Evolutionary conservation across 30 jellyfish, hydroid and myxozoan species (phyloP).

Genomic region (Mastigias papua): DNA sequence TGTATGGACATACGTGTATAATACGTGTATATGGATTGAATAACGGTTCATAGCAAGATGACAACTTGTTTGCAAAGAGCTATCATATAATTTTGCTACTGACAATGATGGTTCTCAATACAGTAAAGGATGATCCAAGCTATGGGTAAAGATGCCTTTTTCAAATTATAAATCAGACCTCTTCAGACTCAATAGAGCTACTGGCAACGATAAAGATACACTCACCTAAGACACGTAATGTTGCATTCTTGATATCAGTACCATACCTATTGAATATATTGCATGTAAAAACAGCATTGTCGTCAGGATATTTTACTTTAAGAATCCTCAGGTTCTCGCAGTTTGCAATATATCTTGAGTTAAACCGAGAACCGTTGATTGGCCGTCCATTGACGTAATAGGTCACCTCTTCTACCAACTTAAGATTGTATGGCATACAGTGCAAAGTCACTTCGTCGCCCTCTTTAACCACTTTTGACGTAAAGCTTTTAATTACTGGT

Average conservation of each 20-base stretch:
- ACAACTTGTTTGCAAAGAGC: too few relatives aligned
- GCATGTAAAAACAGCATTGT: constrained; percentile 72
- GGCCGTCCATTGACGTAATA: constrained; percentile 61
- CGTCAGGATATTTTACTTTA: constrained; percentile 72
- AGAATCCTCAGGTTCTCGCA: constrained; percentile 62
- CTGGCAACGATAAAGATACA: background rate
- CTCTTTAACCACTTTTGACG: constrained; percentile 17
- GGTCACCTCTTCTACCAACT: constrained; percentile 36
- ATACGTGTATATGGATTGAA: too few relatives aligned
- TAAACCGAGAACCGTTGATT: background rate
- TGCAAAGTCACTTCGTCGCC: constrained; percentile 27
- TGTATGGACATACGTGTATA: too few relatives aligned
- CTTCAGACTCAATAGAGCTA: background rate
- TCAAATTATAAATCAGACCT: background rate
- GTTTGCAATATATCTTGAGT: constrained; percentile 1
- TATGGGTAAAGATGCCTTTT: too few relatives aligned
- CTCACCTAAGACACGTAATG: constrained; percentile 73
- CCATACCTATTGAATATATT: constrained; percentile 74
- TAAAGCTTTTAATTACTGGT: constrained; percentile 25
- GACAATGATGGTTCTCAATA: too few relatives aligned
- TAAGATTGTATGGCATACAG: constrained; percentile 18
- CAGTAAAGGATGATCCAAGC: too few relatives aligned
- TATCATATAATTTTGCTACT: too few relatives aligned
- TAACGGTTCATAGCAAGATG: too few relatives aligned
- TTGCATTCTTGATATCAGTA: constrained; percentile 63